Evolutionary conservation across 2,888 invertebrate genomes (phyloP).

Genomic region (Metellina segmentata): DNA sequence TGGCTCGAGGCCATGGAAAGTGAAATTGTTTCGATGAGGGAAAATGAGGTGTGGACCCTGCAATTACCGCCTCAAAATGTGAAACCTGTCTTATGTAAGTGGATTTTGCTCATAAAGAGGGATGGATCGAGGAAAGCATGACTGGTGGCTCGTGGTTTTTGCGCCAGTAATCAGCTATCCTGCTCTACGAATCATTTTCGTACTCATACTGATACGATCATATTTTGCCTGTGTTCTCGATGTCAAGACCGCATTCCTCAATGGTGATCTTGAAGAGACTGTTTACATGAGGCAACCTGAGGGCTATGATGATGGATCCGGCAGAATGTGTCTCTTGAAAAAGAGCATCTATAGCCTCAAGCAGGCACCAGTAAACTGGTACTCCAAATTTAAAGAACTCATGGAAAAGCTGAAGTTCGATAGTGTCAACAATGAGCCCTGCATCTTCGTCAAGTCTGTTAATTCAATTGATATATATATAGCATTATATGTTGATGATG

Average conservation of each 20-base stretch:
- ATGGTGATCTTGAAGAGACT: conserved; percentile 21
- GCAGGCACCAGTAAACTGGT: too few species aligned
- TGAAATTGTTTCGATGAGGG: neutral
- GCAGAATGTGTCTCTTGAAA: conserved; percentile 33
- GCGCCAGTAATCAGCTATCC: too few species aligned
- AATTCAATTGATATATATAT: conserved; percentile 75
- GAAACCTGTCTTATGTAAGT: neutral
- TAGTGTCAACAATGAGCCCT: too few species aligned
- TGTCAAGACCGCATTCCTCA: too few species aligned
- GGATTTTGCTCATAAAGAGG: neutral
- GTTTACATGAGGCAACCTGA: conserved; percentile 40
- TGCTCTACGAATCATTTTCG: too few species aligned
- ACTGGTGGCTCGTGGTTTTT: too few species aligned
- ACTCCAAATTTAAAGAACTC: too few species aligned
- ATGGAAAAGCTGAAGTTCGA: too few species aligned
- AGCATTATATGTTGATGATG: conserved; percentile 1
- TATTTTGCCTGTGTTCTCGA: too few species aligned
- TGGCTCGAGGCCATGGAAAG: neutral
- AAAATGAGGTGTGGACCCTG: neutral
- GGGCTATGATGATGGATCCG: neutral
- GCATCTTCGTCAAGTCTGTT: too few species aligned
- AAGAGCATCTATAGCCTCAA: conserved; percentile 50
- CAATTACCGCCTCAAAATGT: neutral
- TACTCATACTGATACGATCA: too few species aligned
- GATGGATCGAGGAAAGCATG: conserved; percentile 78